phyloP scores from a whole-genome alignment of 1,140 invertebrate species.

The Papilio helenus region DNA sequence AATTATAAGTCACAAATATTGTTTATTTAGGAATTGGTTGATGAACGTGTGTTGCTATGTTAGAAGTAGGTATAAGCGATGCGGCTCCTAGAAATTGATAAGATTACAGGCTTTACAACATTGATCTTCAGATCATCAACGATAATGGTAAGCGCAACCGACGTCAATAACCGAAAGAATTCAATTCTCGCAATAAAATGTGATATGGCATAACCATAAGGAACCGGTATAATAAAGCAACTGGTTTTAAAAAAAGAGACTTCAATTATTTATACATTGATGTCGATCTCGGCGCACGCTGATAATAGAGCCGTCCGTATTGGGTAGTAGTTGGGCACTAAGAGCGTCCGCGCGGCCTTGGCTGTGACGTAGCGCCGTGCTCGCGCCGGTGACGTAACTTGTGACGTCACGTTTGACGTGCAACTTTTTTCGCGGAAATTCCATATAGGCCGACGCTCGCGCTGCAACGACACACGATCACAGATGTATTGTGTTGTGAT shows the following conservation, averaged over 20 bases:
- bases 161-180: neutral
- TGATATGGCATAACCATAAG: conserved; percentile 13
- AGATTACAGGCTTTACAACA: neutral
- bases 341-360: conserved; percentile 60
- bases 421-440: conserved; percentile 79
- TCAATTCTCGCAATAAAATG: conserved; percentile 14
- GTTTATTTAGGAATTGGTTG: neutral
- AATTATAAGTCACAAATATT: neutral
- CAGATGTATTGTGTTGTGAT: neutral
- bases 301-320: conserved; percentile 47
- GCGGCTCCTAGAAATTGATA: neutral
- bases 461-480: conserved; percentile 30
- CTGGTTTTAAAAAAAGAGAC: conserved; percentile 3
- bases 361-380: conserved; percentile 60
- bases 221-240: conserved; percentile 1
- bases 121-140: neutral
- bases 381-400: conserved; percentile 37
- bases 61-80: neutral
- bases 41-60: neutral
- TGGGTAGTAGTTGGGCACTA: conserved; percentile 39
- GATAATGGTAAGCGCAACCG: neutral
- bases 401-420: conserved; percentile 74
- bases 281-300: conserved; percentile 21
- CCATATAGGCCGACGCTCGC: conserved; percentile 68
- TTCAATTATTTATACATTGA: conserved; percentile 10